phyloP scores from a whole-genome alignment of 1,140 invertebrate species.

The Hermetia illucens region DNA sequence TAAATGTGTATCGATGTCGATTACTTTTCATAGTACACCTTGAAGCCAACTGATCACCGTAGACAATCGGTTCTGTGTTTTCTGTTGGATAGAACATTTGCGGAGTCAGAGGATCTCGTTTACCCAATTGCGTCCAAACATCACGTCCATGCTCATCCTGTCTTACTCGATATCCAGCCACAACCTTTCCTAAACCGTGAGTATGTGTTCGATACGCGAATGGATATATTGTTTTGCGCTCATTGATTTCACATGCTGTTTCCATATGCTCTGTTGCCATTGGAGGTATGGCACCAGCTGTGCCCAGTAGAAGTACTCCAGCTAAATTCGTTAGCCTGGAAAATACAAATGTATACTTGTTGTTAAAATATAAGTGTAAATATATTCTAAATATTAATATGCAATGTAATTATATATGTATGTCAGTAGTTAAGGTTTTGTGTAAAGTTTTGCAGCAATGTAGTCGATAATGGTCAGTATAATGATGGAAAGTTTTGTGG shows the following conservation, averaged over 20 bases:
- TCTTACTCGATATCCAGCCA: slow-evolving; percentile 71
- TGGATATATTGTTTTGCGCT: slow-evolving; percentile 77
- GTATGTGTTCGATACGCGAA: slow-evolving; percentile 94
- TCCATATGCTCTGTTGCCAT: slow-evolving; percentile 71
- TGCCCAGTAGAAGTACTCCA: slow-evolving; percentile 75
- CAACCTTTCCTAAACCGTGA: slow-evolving; percentile 71
- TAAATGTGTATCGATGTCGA: slow-evolving; percentile 44
- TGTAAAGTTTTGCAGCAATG: no score
- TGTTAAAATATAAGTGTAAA: no score
- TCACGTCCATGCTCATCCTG: slow-evolving; percentile 39
- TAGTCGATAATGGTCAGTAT: no score
- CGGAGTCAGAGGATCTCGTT: slow-evolving; percentile 79
- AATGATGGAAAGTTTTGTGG: no score
- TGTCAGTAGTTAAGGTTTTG: no score
- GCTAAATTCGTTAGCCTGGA: slow-evolving; percentile 61
- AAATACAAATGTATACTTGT: no score
- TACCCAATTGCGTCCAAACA: slow-evolving; percentile 75
- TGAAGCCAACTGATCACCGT: slow-evolving; percentile 69
- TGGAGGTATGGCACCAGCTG: slow-evolving; percentile 60
- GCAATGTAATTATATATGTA: no score
- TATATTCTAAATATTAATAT: no score
- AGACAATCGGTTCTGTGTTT: slow-evolving; percentile 38
- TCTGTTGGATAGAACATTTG: slow-evolving; percentile 92
- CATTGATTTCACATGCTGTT: slow-evolving; percentile 63
- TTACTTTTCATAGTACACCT: slow-evolving; percentile 81